Conservation (phyloP, 2,113 vertebrate genomes). For the human region DNA sequence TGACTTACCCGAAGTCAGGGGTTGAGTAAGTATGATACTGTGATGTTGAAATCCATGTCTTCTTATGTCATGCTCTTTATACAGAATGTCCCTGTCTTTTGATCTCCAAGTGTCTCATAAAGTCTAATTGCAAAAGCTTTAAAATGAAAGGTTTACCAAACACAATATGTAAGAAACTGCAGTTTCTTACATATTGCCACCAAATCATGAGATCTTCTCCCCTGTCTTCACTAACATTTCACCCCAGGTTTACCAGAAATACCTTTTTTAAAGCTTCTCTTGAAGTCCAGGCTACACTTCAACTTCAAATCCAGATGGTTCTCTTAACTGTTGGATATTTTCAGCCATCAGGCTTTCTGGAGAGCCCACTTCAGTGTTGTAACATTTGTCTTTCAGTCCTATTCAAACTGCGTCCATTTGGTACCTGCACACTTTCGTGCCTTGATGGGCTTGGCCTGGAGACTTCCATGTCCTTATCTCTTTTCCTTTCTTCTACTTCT, state of each 20-base stretch:
- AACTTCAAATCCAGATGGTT: neutral
- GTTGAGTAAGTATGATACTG: neutral
- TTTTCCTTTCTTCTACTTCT: neutral
- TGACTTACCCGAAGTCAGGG: neutral
- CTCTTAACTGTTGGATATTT: neutral
- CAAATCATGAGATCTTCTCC: neutral
- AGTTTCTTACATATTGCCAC: neutral
- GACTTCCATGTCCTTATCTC: neutral
- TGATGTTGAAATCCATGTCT: neutral
- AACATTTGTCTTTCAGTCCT: neutral
- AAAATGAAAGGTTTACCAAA: neutral
- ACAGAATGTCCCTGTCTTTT: neutral
- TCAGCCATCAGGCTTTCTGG: neutral
- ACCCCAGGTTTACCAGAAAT: neutral
- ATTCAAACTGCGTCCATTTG: neutral
- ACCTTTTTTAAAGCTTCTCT: neutral
- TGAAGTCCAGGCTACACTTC: neutral
- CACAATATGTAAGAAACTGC: neutral
- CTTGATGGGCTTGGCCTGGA: rapidly evolving
- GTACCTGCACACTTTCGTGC: neutral
- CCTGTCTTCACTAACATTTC: neutral
- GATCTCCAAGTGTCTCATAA: neutral
- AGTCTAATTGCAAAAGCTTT: neutral
- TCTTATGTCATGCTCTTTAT: neutral
- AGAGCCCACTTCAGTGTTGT: neutral